phyloP scores from a whole-genome alignment of 1,140 invertebrate species.

The Ditylenchus dipsaci region DNA sequence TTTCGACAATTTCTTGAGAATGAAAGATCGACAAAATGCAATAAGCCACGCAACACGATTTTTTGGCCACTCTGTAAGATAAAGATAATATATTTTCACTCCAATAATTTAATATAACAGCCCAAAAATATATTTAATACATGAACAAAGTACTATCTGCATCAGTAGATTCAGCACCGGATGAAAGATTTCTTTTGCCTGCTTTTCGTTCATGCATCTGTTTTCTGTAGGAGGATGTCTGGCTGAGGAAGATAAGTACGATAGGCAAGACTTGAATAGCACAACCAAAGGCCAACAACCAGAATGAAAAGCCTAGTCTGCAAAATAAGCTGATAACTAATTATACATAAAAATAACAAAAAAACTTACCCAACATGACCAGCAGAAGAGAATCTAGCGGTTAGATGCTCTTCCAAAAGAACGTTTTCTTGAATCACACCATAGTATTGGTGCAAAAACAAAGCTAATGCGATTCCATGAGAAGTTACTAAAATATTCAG shows the following conservation, averaged over 20 bases:
- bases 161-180: neutral
- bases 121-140: neutral
- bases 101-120: too few species aligned
- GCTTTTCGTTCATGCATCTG: neutral
- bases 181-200: neutral
- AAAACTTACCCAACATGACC: neutral
- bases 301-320: slow-evolving; percentile 25
- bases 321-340: neutral
- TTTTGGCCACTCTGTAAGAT: too few species aligned
- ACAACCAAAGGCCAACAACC: slow-evolving; percentile 6
- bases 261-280: slow-evolving; percentile 14
- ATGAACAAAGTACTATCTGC: slow-evolving; percentile 1
- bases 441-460: slow-evolving; percentile 26
- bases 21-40: too few species aligned
- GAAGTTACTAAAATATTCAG: neutral
- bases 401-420: slow-evolving; percentile 17
- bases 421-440: slow-evolving; percentile 16
- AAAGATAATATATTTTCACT: too few species aligned
- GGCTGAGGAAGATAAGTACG: neutral
- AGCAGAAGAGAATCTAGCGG: slow-evolving; percentile 22
- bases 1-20: too few species aligned
- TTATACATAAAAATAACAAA: neutral
- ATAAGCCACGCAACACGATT: too few species aligned
- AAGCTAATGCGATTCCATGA: slow-evolving; percentile 2
- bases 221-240: neutral